These are phyloP conservation scores for Spatulosminthurus flaviceps DNA, from an alignment of 2,888 invertebrate genomes.

Conservation along the genomic window DNA sequence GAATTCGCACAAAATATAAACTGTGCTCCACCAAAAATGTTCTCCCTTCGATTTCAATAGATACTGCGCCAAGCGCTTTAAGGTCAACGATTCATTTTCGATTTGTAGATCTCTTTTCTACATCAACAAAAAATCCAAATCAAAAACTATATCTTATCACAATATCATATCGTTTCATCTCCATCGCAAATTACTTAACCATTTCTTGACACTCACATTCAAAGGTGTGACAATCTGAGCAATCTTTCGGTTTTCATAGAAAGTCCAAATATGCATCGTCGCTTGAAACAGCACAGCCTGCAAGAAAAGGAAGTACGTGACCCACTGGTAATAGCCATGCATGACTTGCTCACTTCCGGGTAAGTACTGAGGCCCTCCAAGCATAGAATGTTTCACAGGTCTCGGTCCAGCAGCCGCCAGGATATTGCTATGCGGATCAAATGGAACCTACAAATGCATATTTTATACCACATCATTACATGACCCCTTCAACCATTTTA, in stretches of 20 bases:
- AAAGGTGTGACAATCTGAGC: slow-evolving; percentile 37
- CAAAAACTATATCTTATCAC: neutral
- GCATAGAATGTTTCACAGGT: slow-evolving; percentile 1
- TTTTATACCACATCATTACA: too few relatives aligned
- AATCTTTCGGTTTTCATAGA: slow-evolving; percentile 34
- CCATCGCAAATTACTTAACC: too few relatives aligned
- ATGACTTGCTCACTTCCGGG: slow-evolving; percentile 50
- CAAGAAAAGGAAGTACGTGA: slow-evolving; percentile 53
- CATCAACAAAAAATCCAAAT: slow-evolving; percentile 14
- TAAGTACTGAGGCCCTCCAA: slow-evolving; percentile 57
- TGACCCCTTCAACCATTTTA: too few relatives aligned
- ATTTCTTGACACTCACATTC: slow-evolving; percentile 44
- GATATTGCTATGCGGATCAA: slow-evolving; percentile 32
- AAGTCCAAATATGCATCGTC: slow-evolving; percentile 35
- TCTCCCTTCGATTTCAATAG: slow-evolving; percentile 55
- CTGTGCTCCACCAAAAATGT: slow-evolving; percentile 51
- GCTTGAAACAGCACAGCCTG: slow-evolving; percentile 43
- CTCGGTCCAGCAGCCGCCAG: slow-evolving; percentile 29
- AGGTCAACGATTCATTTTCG: neutral
- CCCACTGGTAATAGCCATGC: slow-evolving; percentile 62
- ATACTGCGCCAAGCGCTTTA: slow-evolving; percentile 50
- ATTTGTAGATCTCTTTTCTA: slow-evolving; percentile 33
- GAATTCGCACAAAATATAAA: slow-evolving; percentile 46
- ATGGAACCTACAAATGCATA: slow-evolving; percentile 52
- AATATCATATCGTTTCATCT: neutral